These are phyloP conservation scores for Bombycilla garrulus DNA, from an alignment of 2,113 vertebrate genomes.

Conservation along the genomic window DNA sequence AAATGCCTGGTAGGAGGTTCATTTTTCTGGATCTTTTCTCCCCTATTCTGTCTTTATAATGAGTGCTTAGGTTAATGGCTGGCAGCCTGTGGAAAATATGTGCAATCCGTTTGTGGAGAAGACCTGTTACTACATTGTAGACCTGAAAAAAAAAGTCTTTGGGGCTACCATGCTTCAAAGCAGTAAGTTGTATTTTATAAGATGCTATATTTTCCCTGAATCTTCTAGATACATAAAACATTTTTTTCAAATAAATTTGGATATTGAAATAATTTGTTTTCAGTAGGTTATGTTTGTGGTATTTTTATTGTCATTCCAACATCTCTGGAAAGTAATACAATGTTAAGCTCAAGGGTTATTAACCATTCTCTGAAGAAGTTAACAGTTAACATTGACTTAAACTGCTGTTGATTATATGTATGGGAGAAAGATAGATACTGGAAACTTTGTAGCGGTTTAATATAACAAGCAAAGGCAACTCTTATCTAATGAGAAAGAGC, in stretches of 20 bases:
- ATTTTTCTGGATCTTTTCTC: background rate
- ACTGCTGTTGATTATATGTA: background rate
- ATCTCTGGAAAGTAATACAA: background rate
- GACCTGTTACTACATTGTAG: background rate
- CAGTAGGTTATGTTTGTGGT: background rate
- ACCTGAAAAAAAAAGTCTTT: background rate
- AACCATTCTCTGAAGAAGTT: background rate
- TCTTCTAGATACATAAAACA: background rate
- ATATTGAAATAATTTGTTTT: background rate
- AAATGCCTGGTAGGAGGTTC: background rate
- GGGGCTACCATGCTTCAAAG: background rate
- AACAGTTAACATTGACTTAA: background rate
- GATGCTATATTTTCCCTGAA: background rate
- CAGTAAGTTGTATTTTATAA: background rate
- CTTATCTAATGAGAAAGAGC: background rate
- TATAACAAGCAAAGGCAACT: background rate
- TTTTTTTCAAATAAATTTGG: background rate
- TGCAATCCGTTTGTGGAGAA: background rate
- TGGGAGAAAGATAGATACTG: background rate
- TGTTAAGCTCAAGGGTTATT: background rate
- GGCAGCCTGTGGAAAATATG: background rate
- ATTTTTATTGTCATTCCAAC: background rate
- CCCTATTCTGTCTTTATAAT: background rate
- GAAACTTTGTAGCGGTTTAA: background rate
- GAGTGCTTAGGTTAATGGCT: background rate